Evolutionary conservation across 2,888 invertebrate species (phyloP), one percentile per base, ranked within the genome.

Genomic region (Drosophila sordidapex): DNA sequence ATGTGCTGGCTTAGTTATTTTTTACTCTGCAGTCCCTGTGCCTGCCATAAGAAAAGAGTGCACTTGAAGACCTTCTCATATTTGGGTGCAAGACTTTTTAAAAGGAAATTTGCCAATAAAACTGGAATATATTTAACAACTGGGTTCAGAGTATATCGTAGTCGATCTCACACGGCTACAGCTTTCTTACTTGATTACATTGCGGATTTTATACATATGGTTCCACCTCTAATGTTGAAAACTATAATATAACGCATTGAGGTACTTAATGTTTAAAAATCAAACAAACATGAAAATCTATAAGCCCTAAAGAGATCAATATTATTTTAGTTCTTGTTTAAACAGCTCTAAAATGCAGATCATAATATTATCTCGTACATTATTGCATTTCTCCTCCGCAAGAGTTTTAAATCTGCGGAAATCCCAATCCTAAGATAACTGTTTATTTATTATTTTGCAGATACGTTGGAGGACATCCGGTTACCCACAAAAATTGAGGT

Each of bases 401-500:
- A 13, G 11, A 1, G 43, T 21, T n/a, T 21, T 11, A 11, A 36
- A 13, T 21, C 11, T 21, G 21, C 11, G 21, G 13, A 6, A 7
- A 43, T 43, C 21, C 13, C 6, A 21, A 13, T 46, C 46, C 13
- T 15, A 46, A 15, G 4, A 49, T 31, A 13, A 52, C 13, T 38
- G 25, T 18, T 25, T 36, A 18, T 52, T 33, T 29, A n/a, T 51
- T n/a, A 52, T 11, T 38, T 1, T 38, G 11, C 79, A 96, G 96
- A 96, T 90, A 95, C 95, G 83, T 95, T 95, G 79, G 96, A 96
- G 88, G 96, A 96, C 71, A 94, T 96, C 56, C 96, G 96, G 89
- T 93, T 98, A 71, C 98, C 98, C 29, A 94, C 95, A 51, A 95
- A 97, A 91, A 95, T 98, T 36, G 94, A 95, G 59, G 95, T 98